These are phyloP conservation scores for Apodemia hepburni DNA, from an alignment of 2,888 invertebrate genomes.

Conservation along the genomic window DNA sequence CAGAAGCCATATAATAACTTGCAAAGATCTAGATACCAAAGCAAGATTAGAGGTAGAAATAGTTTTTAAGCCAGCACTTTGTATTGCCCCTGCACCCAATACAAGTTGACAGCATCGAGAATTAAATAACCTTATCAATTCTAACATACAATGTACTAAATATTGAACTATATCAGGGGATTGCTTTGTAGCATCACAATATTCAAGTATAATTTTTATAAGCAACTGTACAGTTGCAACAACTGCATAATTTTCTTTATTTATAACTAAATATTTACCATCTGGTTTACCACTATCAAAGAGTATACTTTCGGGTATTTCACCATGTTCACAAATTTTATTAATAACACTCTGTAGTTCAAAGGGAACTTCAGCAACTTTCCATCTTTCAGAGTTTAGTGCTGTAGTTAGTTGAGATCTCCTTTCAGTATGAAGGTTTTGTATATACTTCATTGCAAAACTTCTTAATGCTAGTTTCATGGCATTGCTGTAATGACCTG, in stretches of 20 bases:
- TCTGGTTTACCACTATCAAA: slow-evolving; percentile 66
- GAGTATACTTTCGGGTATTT: slow-evolving; percentile 59
- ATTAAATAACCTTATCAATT: slow-evolving; percentile 92
- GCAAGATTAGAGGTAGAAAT: slow-evolving; percentile 97
- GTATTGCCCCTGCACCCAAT: slow-evolving; percentile 97
- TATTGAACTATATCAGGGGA: slow-evolving; percentile 90
- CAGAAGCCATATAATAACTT: slow-evolving; percentile 89
- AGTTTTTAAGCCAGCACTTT: slow-evolving; percentile 95
- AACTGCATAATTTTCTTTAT: slow-evolving; percentile 87
- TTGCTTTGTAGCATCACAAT: slow-evolving; percentile 90
- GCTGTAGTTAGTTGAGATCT: slow-evolving; percentile 91
- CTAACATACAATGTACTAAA: slow-evolving; percentile 91
- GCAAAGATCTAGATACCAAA: slow-evolving; percentile 90
- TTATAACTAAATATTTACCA: slow-evolving; percentile 81
- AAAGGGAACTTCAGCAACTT: slow-evolving; percentile 92
- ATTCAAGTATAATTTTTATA: slow-evolving; percentile 94
- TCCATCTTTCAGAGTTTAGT: slow-evolving; percentile 96
- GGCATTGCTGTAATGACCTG: slow-evolving; percentile 88
- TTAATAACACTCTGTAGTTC: slow-evolving; percentile 93
- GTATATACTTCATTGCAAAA: slow-evolving; percentile 94
- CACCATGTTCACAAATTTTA: slow-evolving; percentile 80
- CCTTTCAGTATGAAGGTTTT: slow-evolving; percentile 93
- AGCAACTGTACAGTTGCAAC: slow-evolving; percentile 92
- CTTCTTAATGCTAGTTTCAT: slow-evolving; percentile 91
- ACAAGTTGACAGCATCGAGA: slow-evolving; percentile 95